Percentiles rank a stretch among this genome's conserved stretches.
phyloP scores from a whole-genome alignment of 1,140 invertebrate species.

The Hermetia illucens region DNA sequence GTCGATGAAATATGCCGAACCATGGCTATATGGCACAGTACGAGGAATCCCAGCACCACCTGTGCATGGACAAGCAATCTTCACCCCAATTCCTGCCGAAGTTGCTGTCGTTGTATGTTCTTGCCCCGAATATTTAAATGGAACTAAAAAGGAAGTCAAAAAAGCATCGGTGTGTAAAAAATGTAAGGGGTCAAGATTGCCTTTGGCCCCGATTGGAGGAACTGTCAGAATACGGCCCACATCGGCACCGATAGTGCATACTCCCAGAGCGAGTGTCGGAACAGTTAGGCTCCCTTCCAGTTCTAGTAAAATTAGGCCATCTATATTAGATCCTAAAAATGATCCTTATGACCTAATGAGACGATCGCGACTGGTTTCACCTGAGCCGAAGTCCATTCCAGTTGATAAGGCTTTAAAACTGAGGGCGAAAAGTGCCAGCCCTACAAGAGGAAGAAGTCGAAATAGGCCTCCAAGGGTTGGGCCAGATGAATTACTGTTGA shows the following conservation, averaged over 20 bases:
- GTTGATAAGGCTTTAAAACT: slow-evolving; percentile 11
- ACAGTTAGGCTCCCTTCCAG: slow-evolving; percentile 42
- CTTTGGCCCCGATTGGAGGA: slow-evolving; percentile 40
- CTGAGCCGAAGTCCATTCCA: slow-evolving; percentile 22
- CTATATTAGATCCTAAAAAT: slow-evolving; percentile 40
- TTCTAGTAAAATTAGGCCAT: slow-evolving; percentile 39
- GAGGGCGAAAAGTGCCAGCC: slow-evolving; percentile 12
- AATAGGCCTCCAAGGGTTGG: slow-evolving; percentile 2
- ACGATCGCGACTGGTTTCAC: slow-evolving; percentile 49
- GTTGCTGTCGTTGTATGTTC: slow-evolving; percentile 57
- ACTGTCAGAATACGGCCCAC: slow-evolving; percentile 38
- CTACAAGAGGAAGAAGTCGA: slow-evolving; percentile 15
- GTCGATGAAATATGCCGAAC: slow-evolving; percentile 70
- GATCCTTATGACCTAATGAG: slow-evolving; percentile 73
- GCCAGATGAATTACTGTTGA: neutral
- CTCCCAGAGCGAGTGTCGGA: slow-evolving; percentile 29
- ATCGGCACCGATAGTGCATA: slow-evolving; percentile 13
- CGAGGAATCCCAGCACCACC: slow-evolving; percentile 37
- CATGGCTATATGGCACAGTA: slow-evolving; percentile 66
- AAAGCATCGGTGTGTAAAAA: slow-evolving; percentile 60
- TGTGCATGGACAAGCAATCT: slow-evolving; percentile 37
- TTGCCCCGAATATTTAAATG: slow-evolving; percentile 56
- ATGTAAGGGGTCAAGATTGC: slow-evolving; percentile 59
- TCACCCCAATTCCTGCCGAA: slow-evolving; percentile 38
- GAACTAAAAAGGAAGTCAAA: slow-evolving; percentile 53